phyloP scores from a whole-genome alignment of 2,888 invertebrate species.

The Chloroclystis v-ata region DNA sequence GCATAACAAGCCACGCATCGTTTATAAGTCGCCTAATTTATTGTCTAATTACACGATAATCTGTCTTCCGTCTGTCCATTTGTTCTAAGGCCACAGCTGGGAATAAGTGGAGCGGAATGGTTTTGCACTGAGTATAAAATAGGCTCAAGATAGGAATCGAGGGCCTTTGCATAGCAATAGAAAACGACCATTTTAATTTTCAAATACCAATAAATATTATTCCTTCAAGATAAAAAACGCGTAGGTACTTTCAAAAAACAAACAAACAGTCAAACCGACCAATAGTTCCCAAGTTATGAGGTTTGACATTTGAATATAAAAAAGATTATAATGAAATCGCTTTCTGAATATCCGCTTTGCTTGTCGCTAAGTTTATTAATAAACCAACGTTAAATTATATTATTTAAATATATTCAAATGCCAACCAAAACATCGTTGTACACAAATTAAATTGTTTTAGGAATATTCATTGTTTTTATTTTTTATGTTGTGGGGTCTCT shows the following conservation, averaged over 20 bases:
- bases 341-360: neutral
- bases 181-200: no score
- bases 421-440: slow-evolving; percentile 36
- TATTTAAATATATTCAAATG: slow-evolving; percentile 38
- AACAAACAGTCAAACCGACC: no score
- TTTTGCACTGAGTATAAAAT: no score
- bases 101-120: slow-evolving; percentile 6
- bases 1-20: slow-evolving; percentile 22
- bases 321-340: neutral
- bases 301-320: no score
- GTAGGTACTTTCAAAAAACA: no score
- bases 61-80: slow-evolving; percentile 35
- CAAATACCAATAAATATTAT: no score
- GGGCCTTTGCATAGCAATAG: no score
- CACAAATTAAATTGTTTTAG: slow-evolving; percentile 45
- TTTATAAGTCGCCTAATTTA: slow-evolving; percentile 52
- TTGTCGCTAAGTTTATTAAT: slow-evolving; percentile 3
- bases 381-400: slow-evolving; percentile 21
- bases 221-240: no score
- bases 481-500: neutral
- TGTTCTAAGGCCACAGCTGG: slow-evolving; percentile 10
- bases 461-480: slow-evolving; percentile 40
- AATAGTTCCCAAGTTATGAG: no score
- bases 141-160: no score
- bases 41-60: slow-evolving; percentile 56